phyloP scores from a whole-genome alignment of 1,140 invertebrate genomes.

The Campoletis sonorensis region DNA sequence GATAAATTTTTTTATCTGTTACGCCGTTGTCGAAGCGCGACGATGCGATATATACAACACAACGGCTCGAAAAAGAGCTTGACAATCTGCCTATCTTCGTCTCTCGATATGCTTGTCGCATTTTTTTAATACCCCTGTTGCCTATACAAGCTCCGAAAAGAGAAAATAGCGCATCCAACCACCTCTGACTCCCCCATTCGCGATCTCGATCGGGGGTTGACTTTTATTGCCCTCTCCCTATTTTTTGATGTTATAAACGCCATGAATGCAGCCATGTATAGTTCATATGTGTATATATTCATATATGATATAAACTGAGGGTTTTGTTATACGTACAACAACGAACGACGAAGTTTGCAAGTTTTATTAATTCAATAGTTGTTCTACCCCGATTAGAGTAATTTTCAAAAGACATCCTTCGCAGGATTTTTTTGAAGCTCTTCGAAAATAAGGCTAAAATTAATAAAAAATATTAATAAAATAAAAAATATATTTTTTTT shows the following conservation, averaged over 20 bases:
- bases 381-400: background rate
- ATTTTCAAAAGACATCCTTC: too few species aligned
- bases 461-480: too few species aligned
- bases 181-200: constrained; percentile 54
- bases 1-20: constrained; percentile 51
- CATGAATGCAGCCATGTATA: constrained; percentile 49
- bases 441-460: too few species aligned
- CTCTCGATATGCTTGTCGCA: constrained; percentile 43
- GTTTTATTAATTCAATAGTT: constrained; percentile 54
- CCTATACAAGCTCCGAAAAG: background rate
- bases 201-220: constrained; percentile 47
- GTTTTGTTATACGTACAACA: constrained; percentile 45
- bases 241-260: constrained; percentile 61
- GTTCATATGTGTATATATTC: background rate
- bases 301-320: background rate
- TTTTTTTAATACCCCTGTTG: constrained; percentile 62
- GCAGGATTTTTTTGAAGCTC: too few species aligned
- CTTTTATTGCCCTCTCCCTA: constrained; percentile 58
- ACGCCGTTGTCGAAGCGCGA: constrained; percentile 37
- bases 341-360: constrained; percentile 49
- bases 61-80: background rate
- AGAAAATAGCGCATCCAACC: constrained; percentile 62
- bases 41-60: background rate
- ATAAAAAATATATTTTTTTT: too few species aligned
- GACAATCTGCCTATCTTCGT: constrained; percentile 45